Base-by-base conservation (phyloP, 2,888 invertebrate genomes). In the Pyrgus malvae region DNA sequence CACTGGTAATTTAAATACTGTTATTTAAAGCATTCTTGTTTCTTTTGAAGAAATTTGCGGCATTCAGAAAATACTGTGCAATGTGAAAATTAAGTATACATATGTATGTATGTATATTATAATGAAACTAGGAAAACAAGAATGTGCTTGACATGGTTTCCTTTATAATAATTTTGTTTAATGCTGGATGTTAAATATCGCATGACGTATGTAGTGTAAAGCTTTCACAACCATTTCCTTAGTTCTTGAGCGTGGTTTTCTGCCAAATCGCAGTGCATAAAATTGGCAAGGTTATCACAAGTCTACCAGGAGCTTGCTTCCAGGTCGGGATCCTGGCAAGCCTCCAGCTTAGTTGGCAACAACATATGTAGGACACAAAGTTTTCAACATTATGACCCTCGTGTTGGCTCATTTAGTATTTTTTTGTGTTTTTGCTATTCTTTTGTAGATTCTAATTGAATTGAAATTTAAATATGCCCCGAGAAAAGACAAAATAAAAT, bases 331-430 rank as follows among this genome's bases (percentile, higher is more conserved):
- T 64, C 63, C 78, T 85, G 86, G 86, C 86, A 78, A 31, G n/a
- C 56, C 65, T 79, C 85, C 86, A 87, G 78, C 60, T 55, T 54
- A 57, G 62, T 69, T 76, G 78, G 75, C 78, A 78, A 61, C 66
- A 60, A 76, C 78, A 74, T 70, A 79, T 81, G 80, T 80, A 75
- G 78, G 70, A 72, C 78, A 78, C 63, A 70, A 67, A 72, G 70
- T 74, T 76, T 42, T 72, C 72, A 71, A 69, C 74, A 71, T 74
- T 74, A 72, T 70, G 69, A 62, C 67, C 62, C 62, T 60, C 61
- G 61, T 60, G 61, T 72, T 73, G 69, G 70, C 78, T 66, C 73
- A 55, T 67, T 67, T 65, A 68, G 69, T 68, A 59, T 60, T 61
- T 66, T 12, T 64, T 61, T 62, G 49, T 42, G 42, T 57, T 56